These are phyloP conservation scores for Mohoua ochrocephala DNA, from an alignment of 2,113 vertebrate genomes.

Conservation along the genomic window DNA sequence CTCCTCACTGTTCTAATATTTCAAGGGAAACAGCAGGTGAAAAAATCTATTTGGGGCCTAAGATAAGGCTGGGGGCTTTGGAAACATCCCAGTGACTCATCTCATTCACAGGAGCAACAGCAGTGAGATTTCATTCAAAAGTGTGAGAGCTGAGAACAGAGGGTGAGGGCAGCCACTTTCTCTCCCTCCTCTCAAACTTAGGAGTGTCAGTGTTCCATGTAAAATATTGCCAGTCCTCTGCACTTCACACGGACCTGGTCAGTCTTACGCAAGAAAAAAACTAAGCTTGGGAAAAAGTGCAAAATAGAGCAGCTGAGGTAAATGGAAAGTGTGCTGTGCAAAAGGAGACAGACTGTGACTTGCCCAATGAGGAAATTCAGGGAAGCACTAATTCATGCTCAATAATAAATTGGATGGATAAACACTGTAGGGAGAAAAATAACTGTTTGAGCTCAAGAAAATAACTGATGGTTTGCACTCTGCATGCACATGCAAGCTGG, in stretches of 20 bases:
- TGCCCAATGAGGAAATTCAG: neutral
- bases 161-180: neutral
- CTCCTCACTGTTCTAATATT: neutral
- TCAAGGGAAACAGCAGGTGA: neutral
- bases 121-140: neutral
- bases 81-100: neutral
- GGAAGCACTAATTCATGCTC: neutral
- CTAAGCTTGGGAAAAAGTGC: neutral
- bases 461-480: neutral
- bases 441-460: neutral
- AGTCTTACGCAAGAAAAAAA: neutral
- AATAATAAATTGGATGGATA: neutral
- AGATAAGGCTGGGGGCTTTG: neutral
- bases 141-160: neutral
- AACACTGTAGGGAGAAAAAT: neutral
- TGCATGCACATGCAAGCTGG: neutral
- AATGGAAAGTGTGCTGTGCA: neutral
- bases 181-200: neutral
- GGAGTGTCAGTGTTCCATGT: neutral
- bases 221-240: neutral
- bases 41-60: neutral
- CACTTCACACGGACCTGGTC: neutral
- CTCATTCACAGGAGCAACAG: neutral
- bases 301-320: neutral
- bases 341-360: neutral